Evolutionary conservation across 2,888 invertebrate genomes (phyloP).

Genomic region (Dynastes maya): DNA sequence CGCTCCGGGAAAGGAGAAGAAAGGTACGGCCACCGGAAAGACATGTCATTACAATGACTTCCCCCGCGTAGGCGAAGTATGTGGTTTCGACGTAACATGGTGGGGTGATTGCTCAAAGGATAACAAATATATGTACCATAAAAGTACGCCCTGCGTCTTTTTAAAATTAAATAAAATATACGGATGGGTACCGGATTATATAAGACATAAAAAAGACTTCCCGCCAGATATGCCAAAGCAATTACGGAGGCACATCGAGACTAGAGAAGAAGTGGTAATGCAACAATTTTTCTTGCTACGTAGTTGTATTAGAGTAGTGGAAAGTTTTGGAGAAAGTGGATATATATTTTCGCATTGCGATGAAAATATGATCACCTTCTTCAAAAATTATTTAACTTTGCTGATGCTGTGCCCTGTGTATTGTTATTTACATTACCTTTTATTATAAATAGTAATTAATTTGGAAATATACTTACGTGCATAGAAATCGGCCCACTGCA

Average conservation of each 20-base stretch:
- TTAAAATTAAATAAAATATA: constrained; percentile 97
- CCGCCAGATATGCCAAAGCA: constrained; percentile 84
- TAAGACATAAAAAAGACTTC: constrained; percentile 79
- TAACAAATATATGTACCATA: constrained; percentile 91
- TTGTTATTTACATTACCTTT: too few relatives aligned
- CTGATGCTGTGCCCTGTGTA: too few relatives aligned
- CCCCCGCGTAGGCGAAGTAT: constrained; percentile 79
- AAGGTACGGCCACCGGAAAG: constrained; percentile 67
- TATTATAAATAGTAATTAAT: too few relatives aligned
- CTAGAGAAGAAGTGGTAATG: constrained; percentile 69
- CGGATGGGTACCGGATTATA: constrained; percentile 90
- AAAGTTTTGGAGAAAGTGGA: too few relatives aligned
- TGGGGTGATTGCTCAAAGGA: constrained; percentile 88
- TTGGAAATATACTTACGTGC: too few relatives aligned
- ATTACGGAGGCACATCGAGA: constrained; percentile 79
- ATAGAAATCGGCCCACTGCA: too few relatives aligned
- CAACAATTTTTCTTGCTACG: too few relatives aligned
- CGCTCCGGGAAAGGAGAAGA: constrained; percentile 67
- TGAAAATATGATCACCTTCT: neutral
- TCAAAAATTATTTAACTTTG: neutral
- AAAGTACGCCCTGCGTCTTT: constrained; percentile 94
- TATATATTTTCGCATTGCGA: too few relatives aligned
- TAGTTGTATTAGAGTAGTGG: constrained; percentile 55
- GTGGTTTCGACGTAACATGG: constrained; percentile 87
- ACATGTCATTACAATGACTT: constrained; percentile 66